phyloP scores from a whole-genome alignment of 2,797 vertebrate species.

The Aratinga solstitialis region DNA sequence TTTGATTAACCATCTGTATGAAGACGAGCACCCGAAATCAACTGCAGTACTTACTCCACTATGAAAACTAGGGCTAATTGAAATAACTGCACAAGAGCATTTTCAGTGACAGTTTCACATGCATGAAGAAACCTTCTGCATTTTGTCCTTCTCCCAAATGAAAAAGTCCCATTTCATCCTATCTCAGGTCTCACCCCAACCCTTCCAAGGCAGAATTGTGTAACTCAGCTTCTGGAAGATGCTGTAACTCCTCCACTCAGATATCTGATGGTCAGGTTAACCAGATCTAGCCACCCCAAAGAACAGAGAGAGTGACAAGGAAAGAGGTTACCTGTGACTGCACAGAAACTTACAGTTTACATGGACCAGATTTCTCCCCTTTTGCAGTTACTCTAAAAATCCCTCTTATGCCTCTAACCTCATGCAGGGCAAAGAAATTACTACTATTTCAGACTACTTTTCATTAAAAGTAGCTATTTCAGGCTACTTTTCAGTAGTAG shows the following conservation, averaged over 20 bases:
- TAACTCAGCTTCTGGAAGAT: not conserved
- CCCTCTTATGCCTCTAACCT: not conserved
- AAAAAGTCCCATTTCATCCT: not conserved
- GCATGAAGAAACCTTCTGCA: not conserved
- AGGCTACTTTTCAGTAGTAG: not conserved
- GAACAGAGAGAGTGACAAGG: not conserved
- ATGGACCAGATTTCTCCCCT: not conserved
- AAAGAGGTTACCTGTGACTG: not conserved
- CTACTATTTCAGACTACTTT: not conserved
- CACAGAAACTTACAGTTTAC: not conserved
- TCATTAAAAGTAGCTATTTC: not conserved
- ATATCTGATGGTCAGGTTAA: not conserved
- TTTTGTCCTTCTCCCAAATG: not conserved
- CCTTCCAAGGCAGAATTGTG: not conserved
- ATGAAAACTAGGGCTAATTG: not conserved
- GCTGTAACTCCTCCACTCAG: not conserved
- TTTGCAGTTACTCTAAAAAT: not conserved
- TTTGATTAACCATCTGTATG: not conserved
- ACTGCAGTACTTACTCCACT: not conserved
- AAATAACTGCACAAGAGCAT: not conserved
- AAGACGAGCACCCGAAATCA: not conserved
- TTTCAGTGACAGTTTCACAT: not conserved
- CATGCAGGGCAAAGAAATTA: not conserved
- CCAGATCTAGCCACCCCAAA: not conserved
- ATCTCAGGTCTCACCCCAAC: not conserved